Conservation (phyloP, 2,888 invertebrate genomes). For the Pocota personata region DNA sequence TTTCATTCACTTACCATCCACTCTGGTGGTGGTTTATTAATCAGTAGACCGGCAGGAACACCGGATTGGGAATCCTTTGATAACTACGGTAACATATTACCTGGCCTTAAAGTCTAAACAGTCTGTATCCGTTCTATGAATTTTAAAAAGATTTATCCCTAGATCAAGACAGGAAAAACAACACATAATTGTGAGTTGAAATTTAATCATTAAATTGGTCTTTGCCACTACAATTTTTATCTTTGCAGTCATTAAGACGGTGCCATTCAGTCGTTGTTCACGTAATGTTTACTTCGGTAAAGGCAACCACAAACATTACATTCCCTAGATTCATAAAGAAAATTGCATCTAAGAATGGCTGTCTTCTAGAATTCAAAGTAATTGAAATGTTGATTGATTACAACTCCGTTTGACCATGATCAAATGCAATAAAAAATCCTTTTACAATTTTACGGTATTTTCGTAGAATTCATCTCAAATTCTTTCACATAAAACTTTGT, state of each 20-base stretch:
- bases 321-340: not conserved
- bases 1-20: too few relatives aligned
- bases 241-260: not conserved
- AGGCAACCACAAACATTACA: not conserved
- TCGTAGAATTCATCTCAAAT: conserved; percentile 1
- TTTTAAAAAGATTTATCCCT: too few relatives aligned
- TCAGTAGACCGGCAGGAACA: too few relatives aligned
- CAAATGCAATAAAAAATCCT: conserved; percentile 24
- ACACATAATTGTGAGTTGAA: too few relatives aligned
- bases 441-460: conserved; percentile 7
- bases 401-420: conserved; percentile 35
- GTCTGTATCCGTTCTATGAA: too few relatives aligned
- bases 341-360: not conserved
- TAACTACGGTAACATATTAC: too few relatives aligned
- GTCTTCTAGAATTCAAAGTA: not conserved
- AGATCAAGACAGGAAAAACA: too few relatives aligned
- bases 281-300: not conserved
- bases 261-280: not conserved
- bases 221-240: too few relatives aligned
- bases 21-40: too few relatives aligned
- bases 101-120: too few relatives aligned
- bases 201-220: too few relatives aligned
- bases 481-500: conserved; percentile 3
- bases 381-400: conserved; percentile 40
- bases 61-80: too few relatives aligned